Base-by-base conservation (phyloP, 2,888 invertebrate species). In the Drosophila neonasuta region DNA sequence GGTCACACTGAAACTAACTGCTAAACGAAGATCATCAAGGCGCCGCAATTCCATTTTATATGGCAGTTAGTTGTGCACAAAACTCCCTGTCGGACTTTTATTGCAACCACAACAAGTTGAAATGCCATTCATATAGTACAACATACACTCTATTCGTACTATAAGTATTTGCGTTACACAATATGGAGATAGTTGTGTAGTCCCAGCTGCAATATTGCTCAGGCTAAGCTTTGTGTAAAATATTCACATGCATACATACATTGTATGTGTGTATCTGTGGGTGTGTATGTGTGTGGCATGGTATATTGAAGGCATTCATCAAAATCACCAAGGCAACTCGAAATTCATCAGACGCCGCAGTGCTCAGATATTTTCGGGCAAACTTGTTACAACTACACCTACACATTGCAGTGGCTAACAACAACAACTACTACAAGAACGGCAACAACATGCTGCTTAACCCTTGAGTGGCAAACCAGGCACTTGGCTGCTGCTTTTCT, bases 251-350 rank as follows among this genome's bases (percentile, higher is more conserved):
- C 39, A 50, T 45, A 41, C 51, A 60, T 57, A 30, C 48, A 42
- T 44, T 39, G 13, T 50, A n/a, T 51, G 45, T 60, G 48, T 52
- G 44, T 51, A 44, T 13, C 36, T 44, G 42, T 54, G 17, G 48
- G 41, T 48, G 20, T 46, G 39, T 46, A 29, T 44, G 32, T 29
- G 32, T 64, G 54, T 50, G 30, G 3, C 9, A 13, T 56, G 36
- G 7, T 36, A 57, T 83, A 80, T 79, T 80, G 82, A 81, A 76
- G 74, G 80, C 82, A 80, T 84, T 81, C 80, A 80, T 80, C 80
- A 80, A 81, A 80, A 80, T 80, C 85, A 81, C 82, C 85, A 79
- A 71, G 79, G 74, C 80, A 84, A 80, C 80, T 68, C 67, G 68
- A 71, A 79, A 80, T 76, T 81, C 80, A 81, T 84, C 73, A 73